Percentiles rank a stretch among this genome's conserved stretches.
phyloP scores from a whole-genome alignment of 37 sponge, comb jelly and placozoan species.

The Oscarella lobularis region DNA sequence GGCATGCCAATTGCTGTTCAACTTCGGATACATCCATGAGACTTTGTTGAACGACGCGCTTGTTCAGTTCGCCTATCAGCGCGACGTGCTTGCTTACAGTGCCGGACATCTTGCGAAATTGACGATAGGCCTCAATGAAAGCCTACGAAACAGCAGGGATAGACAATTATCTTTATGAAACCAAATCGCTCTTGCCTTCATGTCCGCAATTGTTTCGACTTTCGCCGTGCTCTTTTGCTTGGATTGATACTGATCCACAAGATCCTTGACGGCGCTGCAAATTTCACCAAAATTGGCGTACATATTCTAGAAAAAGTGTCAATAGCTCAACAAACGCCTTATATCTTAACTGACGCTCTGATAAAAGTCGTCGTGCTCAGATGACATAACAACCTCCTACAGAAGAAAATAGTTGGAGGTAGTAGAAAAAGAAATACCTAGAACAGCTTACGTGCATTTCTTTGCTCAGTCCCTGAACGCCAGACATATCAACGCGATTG shows the following conservation, averaged over 20 bases:
- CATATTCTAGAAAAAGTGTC: conserved; percentile 35
- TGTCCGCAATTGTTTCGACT: conserved; percentile 89
- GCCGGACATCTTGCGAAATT: conserved; percentile 84
- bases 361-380: conserved; percentile 91
- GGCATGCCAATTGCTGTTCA: conserved; percentile 75
- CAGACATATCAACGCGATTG: conserved; percentile 82
- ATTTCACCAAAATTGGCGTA: conserved; percentile 95
- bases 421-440: background rate
- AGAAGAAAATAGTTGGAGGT: background rate
- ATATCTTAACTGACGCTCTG: conserved; percentile 31
- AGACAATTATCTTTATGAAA: background rate
- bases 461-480: conserved; percentile 63
- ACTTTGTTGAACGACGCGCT: conserved; percentile 48
- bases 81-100: conserved; percentile 94
- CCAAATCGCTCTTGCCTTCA: conserved; percentile 84
- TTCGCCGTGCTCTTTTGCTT: conserved; percentile 61
- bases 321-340: background rate
- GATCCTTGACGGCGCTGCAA: conserved; percentile 73
- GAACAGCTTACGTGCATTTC: conserved; percentile 26
- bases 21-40: conserved; percentile 73
- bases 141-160: conserved; percentile 8
- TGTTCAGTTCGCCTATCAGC: conserved; percentile 78
- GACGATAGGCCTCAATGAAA: conserved; percentile 92
- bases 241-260: conserved; percentile 78
- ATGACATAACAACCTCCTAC: conserved; percentile 79